These are phyloP conservation scores for Mormyrops attenuatus DNA, from an alignment of 2,797 vertebrate genomes.

Conservation along the genomic window DNA sequence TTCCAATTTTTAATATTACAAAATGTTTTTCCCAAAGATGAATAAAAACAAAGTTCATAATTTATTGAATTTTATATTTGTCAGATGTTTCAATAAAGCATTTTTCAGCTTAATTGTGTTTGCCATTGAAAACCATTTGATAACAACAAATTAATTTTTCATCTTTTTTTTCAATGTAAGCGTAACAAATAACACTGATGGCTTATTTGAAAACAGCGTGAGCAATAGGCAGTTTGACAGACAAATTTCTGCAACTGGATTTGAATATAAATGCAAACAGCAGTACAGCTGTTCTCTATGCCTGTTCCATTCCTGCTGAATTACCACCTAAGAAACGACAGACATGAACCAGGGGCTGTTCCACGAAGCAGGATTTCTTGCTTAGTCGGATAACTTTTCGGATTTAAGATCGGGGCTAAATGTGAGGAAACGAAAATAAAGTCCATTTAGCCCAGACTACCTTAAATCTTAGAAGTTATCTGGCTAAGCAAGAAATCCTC, in stretches of 20 bases:
- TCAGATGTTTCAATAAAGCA: background rate
- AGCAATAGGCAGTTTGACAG: background rate
- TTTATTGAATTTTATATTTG: background rate
- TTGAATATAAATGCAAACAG: background rate
- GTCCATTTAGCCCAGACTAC: no score
- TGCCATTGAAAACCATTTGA: background rate
- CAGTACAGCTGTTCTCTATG: background rate
- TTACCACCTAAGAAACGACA: background rate
- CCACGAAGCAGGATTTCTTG: no score
- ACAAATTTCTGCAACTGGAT: background rate
- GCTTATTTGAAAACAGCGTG: background rate
- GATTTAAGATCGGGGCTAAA: no score
- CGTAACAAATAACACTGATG: background rate
- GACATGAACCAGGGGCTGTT: background rate
- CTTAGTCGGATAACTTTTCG: no score
- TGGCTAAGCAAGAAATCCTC: no score
- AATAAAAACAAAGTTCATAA: background rate
- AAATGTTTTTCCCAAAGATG: background rate
- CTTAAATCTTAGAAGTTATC: no score
- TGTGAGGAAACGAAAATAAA: no score
- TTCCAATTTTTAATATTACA: background rate
- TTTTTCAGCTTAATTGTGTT: background rate
- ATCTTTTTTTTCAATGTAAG: background rate
- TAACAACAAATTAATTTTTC: background rate
- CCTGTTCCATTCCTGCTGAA: background rate